Percentiles rank a stretch among this genome's conserved stretches.
These are phyloP conservation scores for Accipiter cooperii DNA, from an alignment of 2,113 vertebrate species.

Conservation along the genomic window DNA sequence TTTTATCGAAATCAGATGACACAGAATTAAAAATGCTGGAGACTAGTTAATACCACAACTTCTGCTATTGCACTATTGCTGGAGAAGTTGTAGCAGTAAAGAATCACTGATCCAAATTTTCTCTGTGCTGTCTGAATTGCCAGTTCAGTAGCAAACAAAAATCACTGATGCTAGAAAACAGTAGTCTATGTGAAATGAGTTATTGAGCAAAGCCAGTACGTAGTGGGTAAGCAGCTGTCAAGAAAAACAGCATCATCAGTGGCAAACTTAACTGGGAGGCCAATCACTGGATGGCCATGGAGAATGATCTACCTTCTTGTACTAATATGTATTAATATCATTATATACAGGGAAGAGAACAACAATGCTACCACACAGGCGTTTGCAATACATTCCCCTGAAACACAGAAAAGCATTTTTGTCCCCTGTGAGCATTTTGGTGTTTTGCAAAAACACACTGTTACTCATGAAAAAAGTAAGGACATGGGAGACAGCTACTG, in stretches of 20 bases:
- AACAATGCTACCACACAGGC: not conserved
- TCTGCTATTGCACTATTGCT: not conserved
- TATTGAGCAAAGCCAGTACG: not conserved
- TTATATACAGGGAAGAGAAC: not conserved
- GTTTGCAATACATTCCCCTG: not conserved
- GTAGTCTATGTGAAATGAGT: not conserved
- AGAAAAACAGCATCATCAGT: not conserved
- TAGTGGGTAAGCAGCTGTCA: not conserved
- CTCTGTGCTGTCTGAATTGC: not conserved
- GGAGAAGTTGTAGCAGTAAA: not conserved
- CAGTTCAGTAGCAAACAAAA: conserved; percentile 49
- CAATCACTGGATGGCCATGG: not conserved
- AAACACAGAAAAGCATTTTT: not conserved
- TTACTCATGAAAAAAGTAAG: not conserved
- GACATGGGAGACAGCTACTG: not conserved
- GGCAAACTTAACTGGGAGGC: not conserved
- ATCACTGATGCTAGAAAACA: not conserved
- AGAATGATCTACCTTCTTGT: not conserved
- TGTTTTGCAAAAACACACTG: not conserved
- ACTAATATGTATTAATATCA: not conserved
- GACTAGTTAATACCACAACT: not conserved
- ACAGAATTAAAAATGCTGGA: not conserved
- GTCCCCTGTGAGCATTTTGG: not conserved
- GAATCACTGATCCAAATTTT: not conserved
- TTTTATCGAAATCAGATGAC: conserved; percentile 56